Evolutionary conservation across 2,888 invertebrate species (phyloP).

Genomic region (Prosopocoilus inquinatus): DNA sequence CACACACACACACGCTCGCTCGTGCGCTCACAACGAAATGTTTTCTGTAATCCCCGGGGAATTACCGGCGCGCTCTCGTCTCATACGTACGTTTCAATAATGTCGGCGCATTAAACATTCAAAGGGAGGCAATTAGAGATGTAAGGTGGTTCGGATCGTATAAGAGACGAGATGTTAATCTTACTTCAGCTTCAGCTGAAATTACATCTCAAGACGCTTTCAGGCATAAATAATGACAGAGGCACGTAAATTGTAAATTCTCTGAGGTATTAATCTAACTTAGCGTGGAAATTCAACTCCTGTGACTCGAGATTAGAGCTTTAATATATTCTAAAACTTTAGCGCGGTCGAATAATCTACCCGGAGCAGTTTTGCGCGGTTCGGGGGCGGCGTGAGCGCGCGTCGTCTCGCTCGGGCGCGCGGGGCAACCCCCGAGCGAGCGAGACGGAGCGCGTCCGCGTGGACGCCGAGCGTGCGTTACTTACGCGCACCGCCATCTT

Average conservation of each 20-base stretch:
- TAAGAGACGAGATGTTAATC: slow-evolving; percentile 39
- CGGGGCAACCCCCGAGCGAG: slow-evolving; percentile 9
- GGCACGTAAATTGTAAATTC: slow-evolving; percentile 52
- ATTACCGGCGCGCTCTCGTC: no score
- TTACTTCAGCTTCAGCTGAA: slow-evolving; percentile 42
- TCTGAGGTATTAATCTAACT: slow-evolving; percentile 54
- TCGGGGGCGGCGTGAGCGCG: slow-evolving; percentile 3
- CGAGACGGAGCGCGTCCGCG: slow-evolving; percentile 14
- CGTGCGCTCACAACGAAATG: no score
- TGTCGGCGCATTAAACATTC: slow-evolving; percentile 14
- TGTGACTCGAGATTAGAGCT: slow-evolving; percentile 52
- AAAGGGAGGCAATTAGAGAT: slow-evolving; percentile 17
- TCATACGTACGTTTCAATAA: slow-evolving; percentile 2
- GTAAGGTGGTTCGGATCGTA: slow-evolving; percentile 30
- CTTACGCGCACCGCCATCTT: slow-evolving; percentile 45
- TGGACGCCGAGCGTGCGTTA: slow-evolving; percentile 15
- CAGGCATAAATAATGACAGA: slow-evolving; percentile 52
- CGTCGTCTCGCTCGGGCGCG: slow-evolving; percentile 10
- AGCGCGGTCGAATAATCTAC: slow-evolving; percentile 46
- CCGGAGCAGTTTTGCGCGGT: slow-evolving; percentile 22
- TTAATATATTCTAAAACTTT: slow-evolving; percentile 54
- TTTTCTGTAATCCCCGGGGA: no score
- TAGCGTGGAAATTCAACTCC: slow-evolving; percentile 53
- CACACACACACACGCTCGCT: no score
- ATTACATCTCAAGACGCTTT: slow-evolving; percentile 52